A percentile compares a stretch with the other conserved stretches of the same genome.
phyloP scores from a whole-genome alignment of 1,140 invertebrate species.

The Oedothorax gibbosus region DNA sequence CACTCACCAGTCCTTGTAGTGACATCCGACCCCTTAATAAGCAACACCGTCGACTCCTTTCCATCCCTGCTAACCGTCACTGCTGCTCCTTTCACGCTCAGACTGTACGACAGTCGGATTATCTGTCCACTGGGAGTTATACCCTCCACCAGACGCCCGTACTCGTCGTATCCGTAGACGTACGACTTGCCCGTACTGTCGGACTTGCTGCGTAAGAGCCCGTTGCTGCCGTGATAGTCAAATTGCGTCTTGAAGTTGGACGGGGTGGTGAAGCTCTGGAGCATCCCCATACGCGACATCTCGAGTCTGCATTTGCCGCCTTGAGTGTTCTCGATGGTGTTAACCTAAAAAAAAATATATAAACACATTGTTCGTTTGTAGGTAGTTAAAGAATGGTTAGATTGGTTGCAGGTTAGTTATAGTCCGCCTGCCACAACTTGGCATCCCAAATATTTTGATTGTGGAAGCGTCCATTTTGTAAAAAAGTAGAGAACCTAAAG shows the following conservation, averaged over 20 bases:
- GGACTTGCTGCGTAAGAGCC: slow-evolving; percentile 79
- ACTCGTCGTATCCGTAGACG: slow-evolving; percentile 88
- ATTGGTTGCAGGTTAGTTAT: no score
- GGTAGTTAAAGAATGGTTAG: no score
- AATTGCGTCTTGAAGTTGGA: slow-evolving; percentile 67
- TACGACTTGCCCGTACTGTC: slow-evolving; percentile 77
- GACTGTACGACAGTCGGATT: slow-evolving; percentile 75
- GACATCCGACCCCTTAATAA: slow-evolving; percentile 89
- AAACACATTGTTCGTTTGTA: no score
- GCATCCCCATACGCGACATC: slow-evolving; percentile 70
- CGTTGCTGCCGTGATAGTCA: slow-evolving; percentile 85
- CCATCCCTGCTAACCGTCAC: slow-evolving; percentile 75
- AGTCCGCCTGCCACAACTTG: no score
- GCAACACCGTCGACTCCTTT: slow-evolving; percentile 81
- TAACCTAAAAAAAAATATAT: slow-evolving; percentile 68
- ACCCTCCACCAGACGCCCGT: slow-evolving; percentile 84
- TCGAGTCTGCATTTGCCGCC: slow-evolving; percentile 91
- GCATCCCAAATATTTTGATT: no score
- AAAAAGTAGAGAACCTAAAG: no score
- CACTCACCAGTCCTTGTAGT: slow-evolving; percentile 60
- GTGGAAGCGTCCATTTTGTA: no score
- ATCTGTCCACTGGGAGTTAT: slow-evolving; percentile 93
- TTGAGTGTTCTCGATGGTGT: slow-evolving; percentile 93
- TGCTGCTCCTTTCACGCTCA: slow-evolving; percentile 63
- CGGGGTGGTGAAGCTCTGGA: slow-evolving; percentile 63